Conservation (phyloP, 2,113 vertebrate genomes). For the Rhinogobius similis region DNA sequence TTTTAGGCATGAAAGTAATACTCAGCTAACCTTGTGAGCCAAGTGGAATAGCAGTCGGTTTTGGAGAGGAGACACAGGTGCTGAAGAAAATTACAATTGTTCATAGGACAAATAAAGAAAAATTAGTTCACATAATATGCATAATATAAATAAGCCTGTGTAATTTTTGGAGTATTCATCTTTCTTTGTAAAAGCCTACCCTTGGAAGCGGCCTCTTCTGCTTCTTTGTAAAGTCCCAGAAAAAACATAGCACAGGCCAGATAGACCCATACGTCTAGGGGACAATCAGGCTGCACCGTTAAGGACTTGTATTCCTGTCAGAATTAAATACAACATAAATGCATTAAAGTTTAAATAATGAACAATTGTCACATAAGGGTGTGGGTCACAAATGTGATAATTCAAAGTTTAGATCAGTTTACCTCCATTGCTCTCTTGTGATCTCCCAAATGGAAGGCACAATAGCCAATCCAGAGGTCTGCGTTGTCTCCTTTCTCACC, state of each 20-base stretch:
- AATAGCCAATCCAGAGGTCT: conserved; percentile 91
- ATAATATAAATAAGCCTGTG: not conserved
- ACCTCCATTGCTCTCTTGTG: conserved; percentile 95
- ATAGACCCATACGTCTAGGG: conserved; percentile 89
- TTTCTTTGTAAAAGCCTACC: conserved; percentile 70
- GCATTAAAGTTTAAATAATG: not conserved
- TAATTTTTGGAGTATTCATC: not conserved
- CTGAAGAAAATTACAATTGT: conserved; percentile 63
- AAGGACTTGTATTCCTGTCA: conserved; percentile 87
- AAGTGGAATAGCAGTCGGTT: conserved; percentile 96
- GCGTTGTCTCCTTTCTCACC: conserved; percentile 85
- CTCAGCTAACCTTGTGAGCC: conserved; percentile 90
- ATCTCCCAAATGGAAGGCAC: conserved; percentile 93
- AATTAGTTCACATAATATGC: not conserved
- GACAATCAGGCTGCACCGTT: conserved; percentile 79
- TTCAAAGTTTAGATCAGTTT: not conserved
- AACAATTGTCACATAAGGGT: not conserved
- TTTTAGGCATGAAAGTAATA: no score
- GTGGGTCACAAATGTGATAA: not conserved
- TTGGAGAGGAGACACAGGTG: conserved; percentile 87
- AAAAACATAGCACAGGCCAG: conserved; percentile 92
- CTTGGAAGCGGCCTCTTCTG: conserved; percentile 90
- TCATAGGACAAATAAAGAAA: not conserved
- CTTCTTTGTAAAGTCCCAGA: conserved; percentile 93
- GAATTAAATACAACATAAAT: conserved; percentile 30